Evolutionary conservation across 2,797 vertebrate species (phyloP).

Genomic region (Dermochelys coriacea): DNA sequence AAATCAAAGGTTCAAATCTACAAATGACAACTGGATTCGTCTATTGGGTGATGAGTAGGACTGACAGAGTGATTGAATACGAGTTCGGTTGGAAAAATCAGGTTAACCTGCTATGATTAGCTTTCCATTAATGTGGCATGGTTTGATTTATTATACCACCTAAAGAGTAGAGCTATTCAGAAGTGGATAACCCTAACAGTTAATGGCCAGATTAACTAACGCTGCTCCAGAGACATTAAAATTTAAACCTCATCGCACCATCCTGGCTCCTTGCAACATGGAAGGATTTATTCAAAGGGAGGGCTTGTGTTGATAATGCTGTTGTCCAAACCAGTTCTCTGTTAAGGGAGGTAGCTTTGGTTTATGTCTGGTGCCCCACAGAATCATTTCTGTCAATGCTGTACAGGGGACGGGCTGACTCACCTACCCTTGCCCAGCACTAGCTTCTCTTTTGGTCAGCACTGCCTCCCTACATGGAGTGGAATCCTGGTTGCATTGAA

Average conservation of each 20-base stretch:
- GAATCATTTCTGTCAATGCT: neutral
- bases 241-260: conserved; percentile 45
- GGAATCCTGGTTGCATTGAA: neutral
- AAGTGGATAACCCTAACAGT: conserved; percentile 57
- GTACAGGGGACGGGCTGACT: neutral
- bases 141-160: conserved; percentile 63
- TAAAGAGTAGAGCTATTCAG: conserved; percentile 64
- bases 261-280: neutral
- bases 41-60: neutral
- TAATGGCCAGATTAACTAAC: conserved; percentile 64
- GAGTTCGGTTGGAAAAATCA: neutral
- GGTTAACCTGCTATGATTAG: conserved; percentile 59
- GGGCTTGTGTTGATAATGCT: neutral
- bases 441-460: conserved; percentile 17
- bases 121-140: conserved; percentile 43
- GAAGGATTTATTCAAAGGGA: neutral
- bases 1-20: neutral
- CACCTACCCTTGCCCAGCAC: neutral
- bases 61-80: conserved; percentile 23
- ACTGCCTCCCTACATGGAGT: neutral
- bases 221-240: conserved; percentile 49
- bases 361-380: neutral
- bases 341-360: neutral
- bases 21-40: conserved; percentile 14
- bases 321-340: neutral